Percentiles rank a stretch among this genome's conserved stretches.
phyloP scores from a whole-genome alignment of 2,113 vertebrate species.

The Etheostoma spectabile region DNA sequence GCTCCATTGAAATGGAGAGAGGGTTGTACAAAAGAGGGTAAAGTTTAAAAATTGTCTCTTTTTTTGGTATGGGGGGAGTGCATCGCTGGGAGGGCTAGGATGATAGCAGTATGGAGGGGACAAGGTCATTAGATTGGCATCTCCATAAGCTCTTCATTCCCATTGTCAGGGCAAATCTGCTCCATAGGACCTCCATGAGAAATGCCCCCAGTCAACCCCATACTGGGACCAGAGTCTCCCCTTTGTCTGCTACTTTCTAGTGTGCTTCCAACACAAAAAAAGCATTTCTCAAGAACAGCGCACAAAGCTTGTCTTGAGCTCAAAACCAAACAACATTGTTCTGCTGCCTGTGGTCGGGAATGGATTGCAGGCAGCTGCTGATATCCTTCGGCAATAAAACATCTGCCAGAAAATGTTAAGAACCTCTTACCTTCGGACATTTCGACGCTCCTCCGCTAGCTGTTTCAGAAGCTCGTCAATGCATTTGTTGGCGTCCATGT shows the following conservation, averaged over 20 bases:
- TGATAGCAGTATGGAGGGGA: conserved; percentile 66
- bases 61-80: conserved; percentile 50
- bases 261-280: conserved; percentile 66
- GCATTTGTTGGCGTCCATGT: conserved; percentile 92
- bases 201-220: conserved; percentile 69
- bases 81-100: conserved; percentile 36
- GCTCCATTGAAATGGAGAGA: conserved; percentile 76
- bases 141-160: conserved; percentile 74
- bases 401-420: conserved; percentile 54
- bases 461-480: conserved; percentile 90
- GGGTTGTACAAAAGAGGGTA: conserved; percentile 66
- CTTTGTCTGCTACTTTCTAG: conserved; percentile 70
- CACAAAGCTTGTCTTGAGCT: conserved; percentile 72
- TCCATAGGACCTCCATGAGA: conserved; percentile 72
- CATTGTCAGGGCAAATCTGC: conserved; percentile 71
- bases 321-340: conserved; percentile 74
- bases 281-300: conserved; percentile 66
- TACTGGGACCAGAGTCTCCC: conserved; percentile 54
- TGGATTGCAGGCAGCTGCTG: conserved; percentile 74
- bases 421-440: conserved; percentile 87
- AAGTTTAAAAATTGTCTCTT: conserved; percentile 77
- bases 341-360: conserved; percentile 62
- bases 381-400: conserved; percentile 53
- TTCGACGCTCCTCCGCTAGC: conserved; percentile 89
- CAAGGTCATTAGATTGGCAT: conserved; percentile 78